phyloP scores from a whole-genome alignment of 2,888 invertebrate species.

The Hypolimnas misippus region DNA sequence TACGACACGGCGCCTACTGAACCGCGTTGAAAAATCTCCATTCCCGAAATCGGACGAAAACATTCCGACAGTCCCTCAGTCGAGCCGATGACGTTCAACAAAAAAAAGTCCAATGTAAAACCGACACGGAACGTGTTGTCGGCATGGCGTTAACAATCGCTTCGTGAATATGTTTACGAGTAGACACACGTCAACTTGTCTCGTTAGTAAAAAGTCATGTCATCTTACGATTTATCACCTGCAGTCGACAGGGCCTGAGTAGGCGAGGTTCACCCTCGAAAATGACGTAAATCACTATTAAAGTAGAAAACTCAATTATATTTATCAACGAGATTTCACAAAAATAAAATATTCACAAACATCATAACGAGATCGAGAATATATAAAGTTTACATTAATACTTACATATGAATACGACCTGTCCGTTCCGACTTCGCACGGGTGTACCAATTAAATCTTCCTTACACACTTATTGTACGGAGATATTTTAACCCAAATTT shows the following conservation, averaged over 20 bases:
- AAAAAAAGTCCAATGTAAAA: slow-evolving; percentile 55
- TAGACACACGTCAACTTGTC: slow-evolving; percentile 72
- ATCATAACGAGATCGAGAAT: not conserved
- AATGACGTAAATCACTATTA: slow-evolving; percentile 57
- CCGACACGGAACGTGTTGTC: slow-evolving; percentile 45
- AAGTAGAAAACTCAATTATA: slow-evolving; percentile 12
- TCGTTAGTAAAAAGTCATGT: slow-evolving; percentile 81
- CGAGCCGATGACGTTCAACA: slow-evolving; percentile 59
- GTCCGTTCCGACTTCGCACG: too few relatives aligned
- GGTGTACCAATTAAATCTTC: too few relatives aligned
- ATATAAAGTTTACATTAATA: too few relatives aligned
- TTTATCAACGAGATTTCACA: not conserved
- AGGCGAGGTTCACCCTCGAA: slow-evolving; percentile 55
- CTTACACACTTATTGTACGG: too few relatives aligned
- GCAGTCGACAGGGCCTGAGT: slow-evolving; percentile 62
- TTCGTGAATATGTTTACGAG: slow-evolving; percentile 70
- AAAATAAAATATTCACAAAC: not conserved
- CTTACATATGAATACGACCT: too few relatives aligned
- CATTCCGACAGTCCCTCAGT: slow-evolving; percentile 65
- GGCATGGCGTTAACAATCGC: slow-evolving; percentile 61
- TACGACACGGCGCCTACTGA: slow-evolving; percentile 82
- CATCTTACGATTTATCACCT: slow-evolving; percentile 77
- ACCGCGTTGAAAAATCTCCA: slow-evolving; percentile 81
- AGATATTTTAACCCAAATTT: too few relatives aligned
- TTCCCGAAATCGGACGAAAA: slow-evolving; percentile 76